phyloP scores from a whole-genome alignment of 2,888 invertebrate genomes.

The Copidosoma aretas region DNA sequence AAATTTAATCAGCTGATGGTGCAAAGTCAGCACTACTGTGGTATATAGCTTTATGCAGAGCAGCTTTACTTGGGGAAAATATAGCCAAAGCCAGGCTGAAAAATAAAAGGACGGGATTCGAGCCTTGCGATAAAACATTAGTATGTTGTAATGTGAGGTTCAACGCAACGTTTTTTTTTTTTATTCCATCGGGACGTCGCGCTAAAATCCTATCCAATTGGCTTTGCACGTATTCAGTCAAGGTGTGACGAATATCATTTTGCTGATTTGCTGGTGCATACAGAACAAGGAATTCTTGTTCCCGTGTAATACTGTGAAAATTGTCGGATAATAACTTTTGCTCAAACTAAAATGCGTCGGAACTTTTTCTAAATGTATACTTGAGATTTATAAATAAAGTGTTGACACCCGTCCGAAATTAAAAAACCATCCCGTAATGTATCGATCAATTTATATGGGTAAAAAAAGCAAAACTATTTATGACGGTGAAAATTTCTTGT shows the following conservation, averaged over 20 bases:
- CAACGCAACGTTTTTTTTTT: too few species aligned
- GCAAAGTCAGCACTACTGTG: not conserved
- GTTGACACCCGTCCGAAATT: slow-evolving; percentile 28
- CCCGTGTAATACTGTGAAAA: slow-evolving; percentile 6
- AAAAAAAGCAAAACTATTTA: slow-evolving; percentile 8
- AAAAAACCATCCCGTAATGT: slow-evolving; percentile 12
- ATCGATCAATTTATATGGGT: not conserved
- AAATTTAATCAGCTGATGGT: slow-evolving; percentile 17
- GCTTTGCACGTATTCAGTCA: slow-evolving; percentile 2
- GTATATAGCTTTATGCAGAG: too few species aligned
- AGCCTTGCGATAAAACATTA: too few species aligned
- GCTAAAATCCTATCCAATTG: not conserved
- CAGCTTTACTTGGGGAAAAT: not conserved
- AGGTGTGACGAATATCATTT: not conserved
- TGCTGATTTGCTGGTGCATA: slow-evolving; percentile 7
- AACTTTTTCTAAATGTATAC: slow-evolving; percentile 21
- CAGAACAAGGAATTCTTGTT: not conserved
- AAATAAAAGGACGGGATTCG: too few species aligned
- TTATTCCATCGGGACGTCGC: too few species aligned
- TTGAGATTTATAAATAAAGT: slow-evolving; percentile 10
- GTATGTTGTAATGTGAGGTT: too few species aligned
- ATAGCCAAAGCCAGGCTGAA: too few species aligned
- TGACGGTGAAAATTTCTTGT: slow-evolving; percentile 21
- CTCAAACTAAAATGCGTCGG: slow-evolving; percentile 10
- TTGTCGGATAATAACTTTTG: slow-evolving; percentile 9